A percentile compares a stretch with the other conserved stretches of the same genome.
Conservation (phyloP, 2,113 vertebrate genomes). For the Alouatta palliata region DNA sequence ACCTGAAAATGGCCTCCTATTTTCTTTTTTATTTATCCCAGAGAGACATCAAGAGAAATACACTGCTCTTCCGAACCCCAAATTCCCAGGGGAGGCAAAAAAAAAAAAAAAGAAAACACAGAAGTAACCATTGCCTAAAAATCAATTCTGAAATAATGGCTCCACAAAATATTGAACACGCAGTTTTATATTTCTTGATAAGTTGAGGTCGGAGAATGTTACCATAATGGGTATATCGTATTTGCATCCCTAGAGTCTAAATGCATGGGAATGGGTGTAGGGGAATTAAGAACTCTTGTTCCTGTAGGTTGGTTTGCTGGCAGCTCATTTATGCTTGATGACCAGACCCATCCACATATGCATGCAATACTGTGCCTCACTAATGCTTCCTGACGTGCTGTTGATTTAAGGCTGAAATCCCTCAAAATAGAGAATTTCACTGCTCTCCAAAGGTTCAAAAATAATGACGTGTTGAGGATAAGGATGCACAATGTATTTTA, state of each 20-base stretch:
- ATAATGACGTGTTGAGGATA: conserved; percentile 55
- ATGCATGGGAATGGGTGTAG: not conserved
- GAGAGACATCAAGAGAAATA: conserved; percentile 35
- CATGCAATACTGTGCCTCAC: accelerated
- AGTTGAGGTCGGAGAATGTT: not conserved
- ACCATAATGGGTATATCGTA: conserved; percentile 6
- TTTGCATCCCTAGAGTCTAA: conserved; percentile 17
- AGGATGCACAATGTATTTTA: conserved; percentile 47
- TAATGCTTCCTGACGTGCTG: not conserved
- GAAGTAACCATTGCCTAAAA: conserved; percentile 27
- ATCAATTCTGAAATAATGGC: conserved; percentile 53
- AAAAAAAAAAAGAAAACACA: not conserved
- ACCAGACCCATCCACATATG: not conserved
- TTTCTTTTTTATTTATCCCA: conserved; percentile 44
- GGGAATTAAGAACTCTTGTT: not conserved
- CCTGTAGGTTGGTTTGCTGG: not conserved
- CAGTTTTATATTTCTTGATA: conserved; percentile 47
- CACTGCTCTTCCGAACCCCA: not conserved
- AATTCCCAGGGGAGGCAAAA: conserved; percentile 20
- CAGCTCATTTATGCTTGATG: not conserved
- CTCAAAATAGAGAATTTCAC: not conserved
- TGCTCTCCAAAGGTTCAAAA: conserved; percentile 39
- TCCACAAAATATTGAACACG: conserved; percentile 31
- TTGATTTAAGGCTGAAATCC: conserved; percentile 29
- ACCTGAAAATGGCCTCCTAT: not conserved